phyloP scores from a whole-genome alignment of 2,797 vertebrate species.

The Sternarchorhynchus goeldii region DNA sequence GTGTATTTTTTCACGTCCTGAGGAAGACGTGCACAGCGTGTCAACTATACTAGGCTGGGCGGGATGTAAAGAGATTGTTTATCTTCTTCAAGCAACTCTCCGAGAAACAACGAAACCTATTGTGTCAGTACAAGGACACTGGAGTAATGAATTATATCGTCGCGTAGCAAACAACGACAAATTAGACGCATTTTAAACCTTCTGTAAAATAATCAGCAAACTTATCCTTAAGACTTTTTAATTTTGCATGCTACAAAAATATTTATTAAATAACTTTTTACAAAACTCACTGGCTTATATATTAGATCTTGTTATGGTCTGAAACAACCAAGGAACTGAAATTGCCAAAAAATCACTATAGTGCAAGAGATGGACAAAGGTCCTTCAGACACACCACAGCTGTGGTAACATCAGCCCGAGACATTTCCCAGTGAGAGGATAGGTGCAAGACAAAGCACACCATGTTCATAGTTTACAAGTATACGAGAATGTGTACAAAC shows the following conservation, averaged over 20 bases:
- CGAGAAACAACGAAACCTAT: background rate
- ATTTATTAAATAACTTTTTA: too few relatives aligned
- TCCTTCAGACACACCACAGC: slow-evolving; percentile 29
- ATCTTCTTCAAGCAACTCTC: slow-evolving; percentile 24
- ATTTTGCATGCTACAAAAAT: too few relatives aligned
- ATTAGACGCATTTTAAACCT: too few relatives aligned
- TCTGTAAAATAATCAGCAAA: too few relatives aligned
- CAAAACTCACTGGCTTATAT: too few relatives aligned
- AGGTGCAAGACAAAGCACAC: slow-evolving; percentile 8
- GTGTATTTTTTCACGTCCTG: slow-evolving; percentile 36
- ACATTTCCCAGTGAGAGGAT: slow-evolving; percentile 16
- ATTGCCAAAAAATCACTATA: too few relatives aligned
- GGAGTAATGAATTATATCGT: too few relatives aligned
- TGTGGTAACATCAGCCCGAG: slow-evolving; percentile 44
- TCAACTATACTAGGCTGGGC: slow-evolving; percentile 41
- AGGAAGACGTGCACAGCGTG: slow-evolving; percentile 71
- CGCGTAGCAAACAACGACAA: too few relatives aligned
- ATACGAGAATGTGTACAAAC: background rate
- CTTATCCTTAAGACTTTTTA: too few relatives aligned
- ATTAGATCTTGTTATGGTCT: too few relatives aligned
- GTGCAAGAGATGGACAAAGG: background rate
- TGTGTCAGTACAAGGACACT: background rate
- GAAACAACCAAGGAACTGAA: too few relatives aligned
- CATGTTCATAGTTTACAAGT: slow-evolving; percentile 4
- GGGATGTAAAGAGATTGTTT: slow-evolving; percentile 29